Percentiles rank a stretch among this genome's conserved stretches.
Evolutionary conservation across 2,113 vertebrate species (phyloP).

Genomic region (Noctilio leporinus): DNA sequence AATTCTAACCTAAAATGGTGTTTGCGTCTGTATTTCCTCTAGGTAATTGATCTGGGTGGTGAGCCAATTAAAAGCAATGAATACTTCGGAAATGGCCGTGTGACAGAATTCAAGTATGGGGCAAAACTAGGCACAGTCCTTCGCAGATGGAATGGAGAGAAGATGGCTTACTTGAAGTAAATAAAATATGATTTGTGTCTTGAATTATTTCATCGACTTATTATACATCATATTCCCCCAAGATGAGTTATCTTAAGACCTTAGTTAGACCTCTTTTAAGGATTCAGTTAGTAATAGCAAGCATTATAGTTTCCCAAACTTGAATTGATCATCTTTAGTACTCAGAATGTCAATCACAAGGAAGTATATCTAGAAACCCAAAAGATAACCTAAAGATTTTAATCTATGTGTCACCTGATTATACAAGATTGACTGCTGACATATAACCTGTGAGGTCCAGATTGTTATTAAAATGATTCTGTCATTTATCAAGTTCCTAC

Average conservation of each 20-base stretch:
- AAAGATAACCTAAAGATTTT: background rate
- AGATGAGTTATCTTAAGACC: background rate
- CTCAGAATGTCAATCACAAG: background rate
- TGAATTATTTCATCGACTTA: fast-evolving
- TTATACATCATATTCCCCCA: fast-evolving
- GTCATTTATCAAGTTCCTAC: background rate
- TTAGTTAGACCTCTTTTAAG: background rate
- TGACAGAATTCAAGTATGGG: conserved; percentile 94
- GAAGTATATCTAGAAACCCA: background rate
- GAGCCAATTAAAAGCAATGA: conserved; percentile 80
- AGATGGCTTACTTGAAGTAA: conserved; percentile 89
- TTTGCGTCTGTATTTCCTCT: background rate
- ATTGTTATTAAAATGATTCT: background rate
- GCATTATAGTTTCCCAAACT: fast-evolving
- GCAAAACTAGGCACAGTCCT: conserved; percentile 87
- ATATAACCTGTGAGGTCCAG: background rate
- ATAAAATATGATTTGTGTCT: background rate
- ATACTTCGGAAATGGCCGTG: conserved; percentile 84
- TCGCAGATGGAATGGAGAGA: conserved; percentile 90
- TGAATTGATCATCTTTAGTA: background rate
- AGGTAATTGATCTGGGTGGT: conserved; percentile 94
- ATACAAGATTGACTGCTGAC: background rate
- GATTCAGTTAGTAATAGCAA: background rate
- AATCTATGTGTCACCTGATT: too few relatives aligned
- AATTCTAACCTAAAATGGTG: background rate